phyloP scores from a whole-genome alignment of 53 echinoderm and acorn worm species.

The Crossaster papposus region DNA sequence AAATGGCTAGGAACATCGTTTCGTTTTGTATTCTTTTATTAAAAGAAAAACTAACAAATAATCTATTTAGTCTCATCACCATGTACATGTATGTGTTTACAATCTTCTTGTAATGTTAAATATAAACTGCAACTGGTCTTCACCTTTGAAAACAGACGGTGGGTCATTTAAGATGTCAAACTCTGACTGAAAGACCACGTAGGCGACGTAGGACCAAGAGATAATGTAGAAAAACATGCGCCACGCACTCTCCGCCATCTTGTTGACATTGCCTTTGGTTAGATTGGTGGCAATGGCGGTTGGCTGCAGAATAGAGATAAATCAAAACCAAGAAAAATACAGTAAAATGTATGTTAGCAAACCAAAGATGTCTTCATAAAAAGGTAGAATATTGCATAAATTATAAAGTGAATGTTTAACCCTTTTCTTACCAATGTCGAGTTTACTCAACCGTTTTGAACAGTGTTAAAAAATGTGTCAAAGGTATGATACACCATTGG shows the following conservation, averaged over 20 bases:
- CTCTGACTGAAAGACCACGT: conserved; percentile 77
- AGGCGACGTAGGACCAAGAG: conserved; percentile 90
- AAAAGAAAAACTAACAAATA: no score
- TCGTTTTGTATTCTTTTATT: no score
- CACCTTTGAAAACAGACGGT: conserved; percentile 84
- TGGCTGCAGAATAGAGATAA: conserved; percentile 65
- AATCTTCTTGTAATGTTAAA: no score
- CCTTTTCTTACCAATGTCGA: no score
- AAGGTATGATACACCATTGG: no score
- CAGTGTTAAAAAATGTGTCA: no score
- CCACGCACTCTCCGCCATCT: conserved; percentile 97
- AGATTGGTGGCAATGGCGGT: conserved; percentile 68
- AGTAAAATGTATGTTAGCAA: no score
- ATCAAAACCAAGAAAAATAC: not conserved
- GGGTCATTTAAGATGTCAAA: conserved; percentile 83
- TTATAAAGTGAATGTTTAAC: no score
- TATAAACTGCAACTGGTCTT: not conserved
- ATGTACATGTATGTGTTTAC: not conserved
- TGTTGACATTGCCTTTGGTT: conserved; percentile 68
- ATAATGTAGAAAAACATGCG: conserved; percentile 83
- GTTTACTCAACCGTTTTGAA: no score
- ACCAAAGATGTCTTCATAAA: no score
- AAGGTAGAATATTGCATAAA: no score
- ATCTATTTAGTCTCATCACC: not conserved
- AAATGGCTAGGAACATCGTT: no score